These are phyloP conservation scores for Tenebrosternarchus preto DNA, from an alignment of 2,113 vertebrate genomes.

Conservation along the genomic window DNA sequence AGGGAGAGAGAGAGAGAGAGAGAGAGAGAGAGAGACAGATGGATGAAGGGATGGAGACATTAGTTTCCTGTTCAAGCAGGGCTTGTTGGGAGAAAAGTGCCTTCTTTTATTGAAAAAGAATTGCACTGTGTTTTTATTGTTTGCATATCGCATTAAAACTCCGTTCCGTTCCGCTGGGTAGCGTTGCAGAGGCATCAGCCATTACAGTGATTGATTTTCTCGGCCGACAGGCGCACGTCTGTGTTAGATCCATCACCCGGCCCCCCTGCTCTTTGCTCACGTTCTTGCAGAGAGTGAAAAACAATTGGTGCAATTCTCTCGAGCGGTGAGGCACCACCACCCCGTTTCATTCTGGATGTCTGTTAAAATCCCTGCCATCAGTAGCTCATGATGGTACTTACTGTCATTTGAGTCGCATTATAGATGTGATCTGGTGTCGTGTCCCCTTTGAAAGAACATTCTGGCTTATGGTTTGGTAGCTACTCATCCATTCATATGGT, in stretches of 20 bases:
- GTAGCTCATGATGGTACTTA: conserved; percentile 48
- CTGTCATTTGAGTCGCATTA: conserved; percentile 50
- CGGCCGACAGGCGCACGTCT: conserved; percentile 42
- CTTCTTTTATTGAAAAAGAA: conserved; percentile 55
- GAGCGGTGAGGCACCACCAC: conserved; percentile 3
- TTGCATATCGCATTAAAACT: conserved; percentile 56
- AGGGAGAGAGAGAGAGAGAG: conserved; percentile 30
- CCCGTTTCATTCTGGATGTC: conserved; percentile 30
- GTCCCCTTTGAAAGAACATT: conserved; percentile 41
- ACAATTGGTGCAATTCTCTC: conserved; percentile 17
- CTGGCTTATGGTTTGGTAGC: conserved; percentile 46
- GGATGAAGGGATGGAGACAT: conserved; percentile 41
- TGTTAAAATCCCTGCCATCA: conserved; percentile 50
- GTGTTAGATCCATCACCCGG: conserved; percentile 49
- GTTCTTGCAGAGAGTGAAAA: conserved; percentile 39
- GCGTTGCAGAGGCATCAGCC: conserved; percentile 45
- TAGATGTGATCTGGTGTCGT: conserved; percentile 40
- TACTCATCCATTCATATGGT: no score
- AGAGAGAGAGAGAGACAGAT: conserved; percentile 37
- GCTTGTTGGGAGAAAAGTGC: conserved; percentile 51
- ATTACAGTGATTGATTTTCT: conserved; percentile 61
- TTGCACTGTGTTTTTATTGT: conserved; percentile 52
- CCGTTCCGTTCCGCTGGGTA: conserved; percentile 43
- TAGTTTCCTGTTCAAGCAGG: conserved; percentile 44
- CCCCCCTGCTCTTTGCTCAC: conserved; percentile 46